These are phyloP conservation scores for Eurytoma californica DNA, from an alignment of 2,888 invertebrate species.

Conservation along the genomic window DNA sequence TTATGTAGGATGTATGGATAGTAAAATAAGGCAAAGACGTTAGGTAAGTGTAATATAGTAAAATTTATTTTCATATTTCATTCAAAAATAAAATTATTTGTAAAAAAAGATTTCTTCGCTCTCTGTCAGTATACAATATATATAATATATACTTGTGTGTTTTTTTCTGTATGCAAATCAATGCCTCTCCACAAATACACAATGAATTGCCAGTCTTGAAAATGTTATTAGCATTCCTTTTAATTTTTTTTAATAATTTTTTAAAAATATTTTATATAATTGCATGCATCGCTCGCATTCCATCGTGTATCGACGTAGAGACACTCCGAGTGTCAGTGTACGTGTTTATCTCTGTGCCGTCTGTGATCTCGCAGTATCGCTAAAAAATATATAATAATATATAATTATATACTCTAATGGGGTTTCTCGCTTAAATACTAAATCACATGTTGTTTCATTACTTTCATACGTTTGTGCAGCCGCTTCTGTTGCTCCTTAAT, in stretches of 20 bases:
- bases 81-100: conserved; percentile 75
- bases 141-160: conserved; percentile 57
- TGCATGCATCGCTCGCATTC: conserved; percentile 57
- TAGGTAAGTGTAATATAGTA: conserved; percentile 64
- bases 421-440: conserved; percentile 71
- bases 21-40: conserved; percentile 5
- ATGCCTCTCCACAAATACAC: conserved; percentile 37
- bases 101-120: conserved; percentile 73
- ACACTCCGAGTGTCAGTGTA: conserved; percentile 1
- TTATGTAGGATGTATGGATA: neutral
- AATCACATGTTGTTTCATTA: conserved; percentile 73
- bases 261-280: conserved; percentile 48
- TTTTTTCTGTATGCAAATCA: conserved; percentile 29
- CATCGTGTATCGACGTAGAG: conserved; percentile 31
- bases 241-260: conserved; percentile 21
- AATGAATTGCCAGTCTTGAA: neutral
- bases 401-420: conserved; percentile 64
- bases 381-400: conserved; percentile 53
- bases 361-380: conserved; percentile 47
- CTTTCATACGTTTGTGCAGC: conserved; percentile 72
- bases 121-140: conserved; percentile 68
- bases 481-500: conserved; percentile 54
- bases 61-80: conserved; percentile 72
- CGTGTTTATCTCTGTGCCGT: conserved; percentile 39
- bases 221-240: conserved; percentile 7